Percentiles rank a stretch among this genome's conserved stretches.
These are phyloP conservation scores for Emydocephalus ijimae DNA, from an alignment of 2,113 vertebrate species.

Conservation along the genomic window DNA sequence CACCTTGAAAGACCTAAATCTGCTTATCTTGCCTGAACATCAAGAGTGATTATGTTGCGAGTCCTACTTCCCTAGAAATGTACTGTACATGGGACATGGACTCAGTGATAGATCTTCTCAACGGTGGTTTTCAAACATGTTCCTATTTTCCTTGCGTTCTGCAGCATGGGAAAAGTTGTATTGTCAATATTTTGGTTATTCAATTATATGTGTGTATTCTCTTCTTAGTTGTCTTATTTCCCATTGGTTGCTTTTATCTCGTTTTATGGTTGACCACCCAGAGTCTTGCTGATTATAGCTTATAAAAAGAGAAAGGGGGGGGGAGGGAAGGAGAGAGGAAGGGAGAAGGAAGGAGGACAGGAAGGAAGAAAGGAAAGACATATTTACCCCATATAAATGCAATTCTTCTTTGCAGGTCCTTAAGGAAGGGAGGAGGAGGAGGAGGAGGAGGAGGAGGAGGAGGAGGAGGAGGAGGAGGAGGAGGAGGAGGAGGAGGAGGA, in stretches of 20 bases:
- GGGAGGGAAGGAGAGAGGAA: neutral
- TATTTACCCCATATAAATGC: neutral
- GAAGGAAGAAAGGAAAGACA: neutral
- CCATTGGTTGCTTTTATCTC: neutral
- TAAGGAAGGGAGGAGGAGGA: neutral
- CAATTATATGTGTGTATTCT: neutral
- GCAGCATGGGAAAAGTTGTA: neutral
- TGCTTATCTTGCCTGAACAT: neutral
- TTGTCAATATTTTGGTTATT: neutral
- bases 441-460: neutral
- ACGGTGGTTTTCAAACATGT: neutral
- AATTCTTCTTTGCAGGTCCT: neutral
- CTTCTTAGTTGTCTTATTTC: neutral
- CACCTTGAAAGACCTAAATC: neutral
- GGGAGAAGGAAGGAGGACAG: neutral
- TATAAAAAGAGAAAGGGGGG: neutral
- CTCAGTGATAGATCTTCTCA: neutral
- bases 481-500: neutral
- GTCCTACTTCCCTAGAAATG: neutral
- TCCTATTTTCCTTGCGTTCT: neutral
- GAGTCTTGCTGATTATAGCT: neutral
- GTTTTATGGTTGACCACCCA: neutral
- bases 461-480: no score
- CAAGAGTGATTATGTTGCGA: neutral
- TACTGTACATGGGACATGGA: neutral